Evolutionary conservation across 1,140 invertebrate genomes (phyloP).

Genomic region (Drosophila prosaltans): DNA sequence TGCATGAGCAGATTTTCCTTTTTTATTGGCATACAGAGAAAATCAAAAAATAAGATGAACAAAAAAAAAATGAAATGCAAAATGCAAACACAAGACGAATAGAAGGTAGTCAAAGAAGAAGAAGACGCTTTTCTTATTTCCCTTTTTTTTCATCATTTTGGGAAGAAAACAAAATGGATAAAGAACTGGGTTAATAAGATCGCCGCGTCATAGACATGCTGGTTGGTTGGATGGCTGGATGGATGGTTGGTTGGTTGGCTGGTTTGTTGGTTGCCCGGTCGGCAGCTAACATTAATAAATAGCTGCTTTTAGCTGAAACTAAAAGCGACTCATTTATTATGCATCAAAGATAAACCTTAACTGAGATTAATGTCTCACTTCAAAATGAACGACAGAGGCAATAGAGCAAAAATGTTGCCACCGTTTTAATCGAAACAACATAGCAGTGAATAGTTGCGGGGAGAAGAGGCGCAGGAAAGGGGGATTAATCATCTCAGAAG

Average conservation of each 20-base stretch:
- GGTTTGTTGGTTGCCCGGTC: conserved; percentile 32
- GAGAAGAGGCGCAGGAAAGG: neutral
- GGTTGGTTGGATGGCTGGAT: neutral
- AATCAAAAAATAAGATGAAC: conserved; percentile 34
- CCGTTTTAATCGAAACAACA: conserved; percentile 12
- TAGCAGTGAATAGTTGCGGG: neutral
- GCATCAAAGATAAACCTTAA: conserved; percentile 80
- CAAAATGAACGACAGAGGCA: conserved; percentile 44
- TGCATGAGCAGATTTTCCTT: conserved; percentile 64
- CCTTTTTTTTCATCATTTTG: conserved; percentile 43
- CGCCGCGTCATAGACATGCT: conserved; percentile 31
- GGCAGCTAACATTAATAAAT: conserved; percentile 60
- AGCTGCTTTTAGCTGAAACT: conserved; percentile 68
- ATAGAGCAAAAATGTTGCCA: conserved; percentile 43
- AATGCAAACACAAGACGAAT: conserved; percentile 57
- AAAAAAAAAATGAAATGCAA: conserved; percentile 53
- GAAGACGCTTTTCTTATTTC: conserved; percentile 22
- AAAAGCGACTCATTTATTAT: conserved; percentile 75
- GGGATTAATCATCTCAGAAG: conserved; percentile 50
- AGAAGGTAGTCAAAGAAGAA: conserved; percentile 42
- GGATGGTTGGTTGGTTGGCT: conserved; percentile 14
- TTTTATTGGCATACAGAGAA: conserved; percentile 43
- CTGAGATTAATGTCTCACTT: conserved; percentile 81
- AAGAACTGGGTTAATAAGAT: conserved; percentile 77
- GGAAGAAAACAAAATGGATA: conserved; percentile 16